Base-by-base conservation (phyloP, 2,888 invertebrate genomes). In the Hololepta plana region DNA sequence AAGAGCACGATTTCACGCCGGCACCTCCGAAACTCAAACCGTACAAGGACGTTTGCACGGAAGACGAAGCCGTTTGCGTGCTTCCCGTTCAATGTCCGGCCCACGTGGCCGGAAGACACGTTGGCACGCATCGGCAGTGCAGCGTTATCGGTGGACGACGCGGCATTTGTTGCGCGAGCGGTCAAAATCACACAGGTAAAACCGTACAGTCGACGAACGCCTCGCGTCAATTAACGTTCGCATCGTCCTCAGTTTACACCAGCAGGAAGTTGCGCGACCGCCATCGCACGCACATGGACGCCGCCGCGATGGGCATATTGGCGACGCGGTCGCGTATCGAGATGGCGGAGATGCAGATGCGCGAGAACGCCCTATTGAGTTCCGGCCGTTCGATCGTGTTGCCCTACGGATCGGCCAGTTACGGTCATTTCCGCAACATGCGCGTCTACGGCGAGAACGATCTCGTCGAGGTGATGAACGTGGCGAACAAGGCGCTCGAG, bases 61-160 rank as follows among this genome's bases (percentile, higher is more conserved):
- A 28, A 3, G 28, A 16, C 5, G 32, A 32, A 1, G 14, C 9
- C 6, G 22, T 7, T 7, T 74, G 73, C 38, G 69, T 72, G 3
- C 64, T 69, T 1, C 62, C 57, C 34, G 60, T 75, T 12, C 68
- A 70, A 43, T 75, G 74, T 44, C 72, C 74, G 2, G 71, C 69
- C 0, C 71, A 70, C 43, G 47, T 72, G 3, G n/a, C n/a, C n/a
- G n/a, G n/a, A n/a, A n/a, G n/a, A n/a, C 38, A 43, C 20, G 34
- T 33, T 1, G 37, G 38, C 13, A 26, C 36, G 4, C 34, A 39
- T 20, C 50, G 55, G 3, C 37, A 38, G 20, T 74, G 73, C 36
- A 64, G 64, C 26, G 47, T 69, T 8, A 37, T 47, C 2, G 44
- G 47, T 2, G 59, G 57, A 0, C 39, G 46, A 6, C 41, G 57